Base-by-base conservation (phyloP, 1,140 invertebrate species). In the Panagrolaimus sp. region DNA sequence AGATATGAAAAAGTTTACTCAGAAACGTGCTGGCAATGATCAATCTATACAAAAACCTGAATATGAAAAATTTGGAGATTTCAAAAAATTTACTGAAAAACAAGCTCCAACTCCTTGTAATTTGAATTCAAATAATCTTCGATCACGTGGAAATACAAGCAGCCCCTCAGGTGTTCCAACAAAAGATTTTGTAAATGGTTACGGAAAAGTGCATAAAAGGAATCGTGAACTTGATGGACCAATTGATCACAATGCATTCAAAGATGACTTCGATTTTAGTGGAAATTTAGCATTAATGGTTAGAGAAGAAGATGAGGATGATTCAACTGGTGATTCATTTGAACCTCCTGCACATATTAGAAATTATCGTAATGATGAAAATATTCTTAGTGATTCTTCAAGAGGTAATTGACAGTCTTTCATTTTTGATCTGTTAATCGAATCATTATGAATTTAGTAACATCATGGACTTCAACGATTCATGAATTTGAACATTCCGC, bases 311-410 rank as follows among this genome's bases (percentile, higher is more conserved):
- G 66, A 67, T 20, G 25, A n/a, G 1, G 66, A 67, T 25, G 66
- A 67, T 9, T 20, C 13, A 16, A 16, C 13, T 27, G 47, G 13
- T 14, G 65, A 20, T 42, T 66, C 13, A 5, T 38, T 38, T 38
- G 27, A 31, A 44, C 43, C 65, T 9, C 65, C 65, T 20, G 65
- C 65, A 1, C 27, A 44, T 63, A 31, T 65, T 68, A 48, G 66
- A 11, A 76, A 78, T 57, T 76, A 66, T 47, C 68, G 76, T 16
- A n/a, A 81, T 67, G 73, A 83, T 63, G 81, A 81, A 47, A 81
- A 81, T 66, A 73, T 81, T 44, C 48, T 81, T 47, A 47, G 67
- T 31, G 79, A 81, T 69, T 70, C 82, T 16, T 61, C 63, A 13
- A 63, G 81, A 9, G 66, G n/a, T n/a, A n/a, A n/a, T n/a, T n/a